These are phyloP conservation scores for Selenia dentaria DNA, from an alignment of 2,888 invertebrate species.

Conservation along the genomic window DNA sequence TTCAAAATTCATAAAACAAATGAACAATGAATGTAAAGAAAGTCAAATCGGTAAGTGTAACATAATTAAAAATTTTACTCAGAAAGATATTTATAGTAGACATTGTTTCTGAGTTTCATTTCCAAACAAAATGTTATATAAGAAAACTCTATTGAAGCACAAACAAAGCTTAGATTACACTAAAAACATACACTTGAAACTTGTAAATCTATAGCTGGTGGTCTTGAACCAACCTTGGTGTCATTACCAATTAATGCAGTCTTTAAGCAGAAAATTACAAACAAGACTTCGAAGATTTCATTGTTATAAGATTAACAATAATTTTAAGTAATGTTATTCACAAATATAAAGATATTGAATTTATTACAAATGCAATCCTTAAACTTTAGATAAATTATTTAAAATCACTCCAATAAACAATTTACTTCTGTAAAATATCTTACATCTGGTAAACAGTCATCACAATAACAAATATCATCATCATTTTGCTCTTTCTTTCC, in stretches of 20 bases:
- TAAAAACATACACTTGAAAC: too few relatives aligned
- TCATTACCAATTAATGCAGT: too few relatives aligned
- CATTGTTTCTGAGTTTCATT: background rate
- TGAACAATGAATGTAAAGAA: too few relatives aligned
- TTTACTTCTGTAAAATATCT: slow-evolving; percentile 37
- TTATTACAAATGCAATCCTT: slow-evolving; percentile 18
- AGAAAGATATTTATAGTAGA: too few relatives aligned
- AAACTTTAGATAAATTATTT: too few relatives aligned
- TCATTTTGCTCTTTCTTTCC: slow-evolving; percentile 79
- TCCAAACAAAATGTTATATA: background rate
- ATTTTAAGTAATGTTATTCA: background rate
- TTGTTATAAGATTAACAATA: background rate
- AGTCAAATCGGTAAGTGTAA: too few relatives aligned
- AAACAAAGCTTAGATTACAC: too few relatives aligned
- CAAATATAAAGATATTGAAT: slow-evolving; percentile 15
- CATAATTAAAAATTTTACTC: too few relatives aligned
- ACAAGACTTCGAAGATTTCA: slow-evolving; percentile 8
- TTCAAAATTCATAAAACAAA: too few relatives aligned
- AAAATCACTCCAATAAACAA: slow-evolving; percentile 9
- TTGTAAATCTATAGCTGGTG: too few relatives aligned
- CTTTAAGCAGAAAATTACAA: background rate
- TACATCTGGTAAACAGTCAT: slow-evolving; percentile 88
- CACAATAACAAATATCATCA: slow-evolving; percentile 91
- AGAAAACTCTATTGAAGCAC: too few relatives aligned
- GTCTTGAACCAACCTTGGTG: too few relatives aligned